phyloP scores from a whole-genome alignment of 2,888 invertebrate species.

The Pristionchus exspectatus region DNA sequence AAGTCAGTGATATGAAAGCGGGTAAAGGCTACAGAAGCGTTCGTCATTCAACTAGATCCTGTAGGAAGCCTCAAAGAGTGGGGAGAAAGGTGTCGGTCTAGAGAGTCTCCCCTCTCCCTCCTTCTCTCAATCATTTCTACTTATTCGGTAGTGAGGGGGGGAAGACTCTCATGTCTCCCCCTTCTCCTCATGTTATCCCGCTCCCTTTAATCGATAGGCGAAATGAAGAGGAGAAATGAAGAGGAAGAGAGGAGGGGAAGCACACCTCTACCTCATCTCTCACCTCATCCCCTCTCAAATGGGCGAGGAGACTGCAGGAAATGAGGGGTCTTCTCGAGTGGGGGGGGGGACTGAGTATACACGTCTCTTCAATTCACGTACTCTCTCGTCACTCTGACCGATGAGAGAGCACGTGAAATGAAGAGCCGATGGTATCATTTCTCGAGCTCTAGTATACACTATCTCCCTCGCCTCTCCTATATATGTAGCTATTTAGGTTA shows the following conservation, averaged over 20 bases:
- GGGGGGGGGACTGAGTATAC: not conserved
- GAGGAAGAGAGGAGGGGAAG: constrained; percentile 4
- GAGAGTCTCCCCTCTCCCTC: not conserved
- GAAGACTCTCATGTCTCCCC: constrained; percentile 43
- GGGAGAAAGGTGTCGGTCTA: not conserved
- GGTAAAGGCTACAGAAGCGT: not conserved
- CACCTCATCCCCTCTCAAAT: constrained; percentile 17
- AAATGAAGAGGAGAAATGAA: constrained; percentile 34
- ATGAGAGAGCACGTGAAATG: too few relatives aligned
- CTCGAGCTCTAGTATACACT: too few relatives aligned
- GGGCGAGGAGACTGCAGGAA: constrained; percentile 33
- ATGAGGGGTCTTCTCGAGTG: not conserved
- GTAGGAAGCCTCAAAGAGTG: not conserved
- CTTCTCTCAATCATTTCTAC: constrained; percentile 44
- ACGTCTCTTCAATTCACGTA: too few relatives aligned
- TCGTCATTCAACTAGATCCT: not conserved
- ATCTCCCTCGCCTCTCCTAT: too few relatives aligned
- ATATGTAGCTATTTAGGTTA: too few relatives aligned
- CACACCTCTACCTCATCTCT: too few relatives aligned
- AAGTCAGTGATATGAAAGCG: too few relatives aligned
- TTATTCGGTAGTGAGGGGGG: constrained; percentile 7
- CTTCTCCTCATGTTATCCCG: constrained; percentile 56
- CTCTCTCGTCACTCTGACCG: too few relatives aligned
- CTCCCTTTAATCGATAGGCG: constrained; percentile 45
- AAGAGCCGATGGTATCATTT: too few relatives aligned